Evolutionary conservation across 2,113 vertebrate genomes (phyloP).

Genomic region (Gopherus flavomarginatus): DNA sequence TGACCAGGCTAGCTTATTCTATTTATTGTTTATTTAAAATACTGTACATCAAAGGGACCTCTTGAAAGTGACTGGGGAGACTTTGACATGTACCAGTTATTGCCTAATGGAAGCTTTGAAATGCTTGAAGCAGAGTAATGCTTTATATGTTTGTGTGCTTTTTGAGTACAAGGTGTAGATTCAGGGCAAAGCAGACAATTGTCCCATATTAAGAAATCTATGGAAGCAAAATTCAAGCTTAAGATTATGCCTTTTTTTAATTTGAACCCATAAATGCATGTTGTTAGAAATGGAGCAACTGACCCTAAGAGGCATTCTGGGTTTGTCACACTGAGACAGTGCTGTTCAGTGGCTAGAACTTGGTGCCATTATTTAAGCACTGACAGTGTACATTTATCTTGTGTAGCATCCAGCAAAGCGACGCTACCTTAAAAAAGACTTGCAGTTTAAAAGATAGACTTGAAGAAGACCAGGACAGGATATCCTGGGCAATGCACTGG

Average conservation of each 20-base stretch:
- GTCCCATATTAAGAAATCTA: background rate
- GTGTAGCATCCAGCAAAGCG: background rate
- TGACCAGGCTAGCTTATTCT: background rate
- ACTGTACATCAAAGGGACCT: background rate
- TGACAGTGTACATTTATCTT: background rate
- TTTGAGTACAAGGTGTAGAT: background rate
- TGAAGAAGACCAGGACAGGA: background rate
- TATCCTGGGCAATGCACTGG: background rate
- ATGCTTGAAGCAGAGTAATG: background rate
- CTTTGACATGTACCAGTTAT: background rate
- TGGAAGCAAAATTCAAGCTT: slow-evolving; percentile 6
- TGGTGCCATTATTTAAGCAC: background rate
- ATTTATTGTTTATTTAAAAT: background rate
- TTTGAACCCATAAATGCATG: accelerated
- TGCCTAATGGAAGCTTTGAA: background rate
- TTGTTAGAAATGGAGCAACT: background rate
- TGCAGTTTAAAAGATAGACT: background rate
- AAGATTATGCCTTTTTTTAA: background rate
- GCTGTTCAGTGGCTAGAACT: background rate
- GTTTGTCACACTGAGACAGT: background rate
- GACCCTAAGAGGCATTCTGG: background rate
- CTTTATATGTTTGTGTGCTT: background rate
- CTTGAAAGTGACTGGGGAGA: background rate
- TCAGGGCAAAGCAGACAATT: background rate
- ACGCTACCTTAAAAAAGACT: background rate